Base-by-base conservation (phyloP, 2,797 vertebrate genomes). In the Ptychadena robeensis region DNA sequence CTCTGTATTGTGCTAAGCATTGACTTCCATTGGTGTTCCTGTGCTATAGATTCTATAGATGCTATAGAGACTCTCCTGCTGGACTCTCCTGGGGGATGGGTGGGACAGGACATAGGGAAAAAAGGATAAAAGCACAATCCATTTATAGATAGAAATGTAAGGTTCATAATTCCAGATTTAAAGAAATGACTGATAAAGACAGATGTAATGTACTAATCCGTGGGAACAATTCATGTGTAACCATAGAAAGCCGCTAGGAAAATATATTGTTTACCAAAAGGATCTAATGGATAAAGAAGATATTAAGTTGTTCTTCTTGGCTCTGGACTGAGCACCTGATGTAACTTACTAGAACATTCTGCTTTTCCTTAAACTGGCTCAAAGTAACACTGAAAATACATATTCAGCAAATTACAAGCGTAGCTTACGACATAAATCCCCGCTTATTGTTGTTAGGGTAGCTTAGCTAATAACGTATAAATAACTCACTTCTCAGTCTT, bases 271-370 rank as follows among this genome's bases (percentile, higher is more conserved):
- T 79, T 79, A 34, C 76, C 32, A 34, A 44, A 48, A 22, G 22
- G 74, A 66, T 48, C 57, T 48, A 11, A 15, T 34, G 25, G 32
- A 12, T 18, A n/a, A 5, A 44, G 25, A 37, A 38, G 28, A 65
- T 31, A 63, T 65, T 28, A 67, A 66, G n/a, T 10, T 34, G 30
- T 37, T 68, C 38, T 53, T 57, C 48, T 10, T 34, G 65, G 40
- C 30, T 34, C 7, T 35, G 40, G 32, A 27, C n/a, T 35, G 8
- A 37, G 31, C 12, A 63, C 76, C 30, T 53, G n/a, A 44, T 34
- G 40, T 66, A 63, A 78, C 28, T 22, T 25, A 25, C 2, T 14
- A 65, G 73, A 76, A 76, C 48, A 73, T 10, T 37, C 7, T n/a
- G 64, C 30, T 31, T 66, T 34, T 66, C 22, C 1, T n/a, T 66